A percentile compares a stretch with the other conserved stretches of the same genome.
Conservation (phyloP, 2,888 invertebrate species). For the Drosophila mayaguana region DNA sequence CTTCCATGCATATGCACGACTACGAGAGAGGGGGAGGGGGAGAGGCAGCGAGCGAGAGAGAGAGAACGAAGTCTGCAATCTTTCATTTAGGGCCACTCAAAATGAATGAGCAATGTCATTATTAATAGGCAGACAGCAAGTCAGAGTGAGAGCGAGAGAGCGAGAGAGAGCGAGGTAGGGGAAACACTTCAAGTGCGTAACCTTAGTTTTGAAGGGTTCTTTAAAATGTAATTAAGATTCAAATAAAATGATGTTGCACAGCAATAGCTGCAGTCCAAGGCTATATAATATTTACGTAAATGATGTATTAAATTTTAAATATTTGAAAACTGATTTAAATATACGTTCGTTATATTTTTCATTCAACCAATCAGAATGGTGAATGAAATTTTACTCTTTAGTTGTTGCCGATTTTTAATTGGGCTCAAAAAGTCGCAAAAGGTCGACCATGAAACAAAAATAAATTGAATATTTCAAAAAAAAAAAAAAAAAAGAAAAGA, state of each 20-base stretch:
- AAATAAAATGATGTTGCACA: neutral
- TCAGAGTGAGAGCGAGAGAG: neutral
- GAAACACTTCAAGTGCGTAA: slow-evolving; percentile 14
- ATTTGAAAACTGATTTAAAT: neutral
- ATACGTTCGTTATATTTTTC: neutral
- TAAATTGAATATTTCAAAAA: neutral
- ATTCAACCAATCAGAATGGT: neutral
- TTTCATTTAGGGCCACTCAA: slow-evolving; percentile 16
- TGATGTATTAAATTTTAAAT: neutral
- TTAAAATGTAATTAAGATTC: slow-evolving; percentile 14
- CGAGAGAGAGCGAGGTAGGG: neutral
- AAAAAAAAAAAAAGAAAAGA: neutral
- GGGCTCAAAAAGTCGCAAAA: neutral
- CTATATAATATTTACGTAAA: neutral
- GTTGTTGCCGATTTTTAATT: neutral
- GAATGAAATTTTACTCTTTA: neutral
- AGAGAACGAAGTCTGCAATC: slow-evolving; percentile 6
- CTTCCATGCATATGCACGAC: slow-evolving; percentile 16
- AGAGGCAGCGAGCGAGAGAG: neutral
- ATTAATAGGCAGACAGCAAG: slow-evolving; percentile 9
- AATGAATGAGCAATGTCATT: slow-evolving; percentile 47
- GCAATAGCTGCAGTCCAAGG: neutral
- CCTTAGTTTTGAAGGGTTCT: neutral
- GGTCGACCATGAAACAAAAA: neutral
- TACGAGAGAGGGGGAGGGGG: neutral